Evolutionary conservation across 2,888 invertebrate genomes (phyloP).

Genomic region (Drosophila algonquin): DNA sequence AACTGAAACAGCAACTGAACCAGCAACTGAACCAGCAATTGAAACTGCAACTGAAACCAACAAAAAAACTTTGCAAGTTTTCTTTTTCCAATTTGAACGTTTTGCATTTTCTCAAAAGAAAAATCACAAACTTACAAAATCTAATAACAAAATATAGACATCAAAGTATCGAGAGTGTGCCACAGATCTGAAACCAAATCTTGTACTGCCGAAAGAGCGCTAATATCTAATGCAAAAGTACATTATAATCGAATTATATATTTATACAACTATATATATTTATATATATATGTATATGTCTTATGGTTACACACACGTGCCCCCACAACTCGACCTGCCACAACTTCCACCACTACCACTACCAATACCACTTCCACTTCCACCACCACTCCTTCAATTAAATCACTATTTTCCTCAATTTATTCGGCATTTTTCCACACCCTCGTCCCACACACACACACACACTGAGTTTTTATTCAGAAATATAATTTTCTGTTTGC

Average conservation of each 20-base stretch:
- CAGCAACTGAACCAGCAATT: slow-evolving; percentile 10
- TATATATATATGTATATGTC: slow-evolving; percentile 82
- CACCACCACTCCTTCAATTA: not conserved
- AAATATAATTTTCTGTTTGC: slow-evolving; percentile 33
- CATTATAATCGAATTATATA: slow-evolving; percentile 45
- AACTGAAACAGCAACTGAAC: slow-evolving; percentile 11
- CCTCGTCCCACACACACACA: slow-evolving; percentile 1
- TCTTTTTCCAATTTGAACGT: slow-evolving; percentile 54
- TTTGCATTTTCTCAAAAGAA: slow-evolving; percentile 70
- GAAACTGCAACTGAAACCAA: slow-evolving; percentile 4
- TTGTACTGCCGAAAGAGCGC: slow-evolving; percentile 27
- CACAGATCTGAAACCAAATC: slow-evolving; percentile 39
- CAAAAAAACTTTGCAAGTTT: slow-evolving; percentile 47
- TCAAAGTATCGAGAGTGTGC: slow-evolving; percentile 43
- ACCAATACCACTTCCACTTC: slow-evolving; percentile 1
- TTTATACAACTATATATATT: slow-evolving; percentile 48
- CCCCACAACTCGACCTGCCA: slow-evolving; percentile 45
- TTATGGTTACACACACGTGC: slow-evolving; percentile 84
- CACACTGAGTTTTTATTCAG: slow-evolving; percentile 34
- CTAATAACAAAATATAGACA: slow-evolving; percentile 17
- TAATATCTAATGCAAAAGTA: slow-evolving; percentile 42
- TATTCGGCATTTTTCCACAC: slow-evolving; percentile 29
- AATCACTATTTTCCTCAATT: slow-evolving; percentile 17
- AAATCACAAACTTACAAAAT: slow-evolving; percentile 22
- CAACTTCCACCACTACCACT: slow-evolving; percentile 7